phyloP scores from a whole-genome alignment of 2,888 invertebrate genomes.

The Abrostola triplasia region DNA sequence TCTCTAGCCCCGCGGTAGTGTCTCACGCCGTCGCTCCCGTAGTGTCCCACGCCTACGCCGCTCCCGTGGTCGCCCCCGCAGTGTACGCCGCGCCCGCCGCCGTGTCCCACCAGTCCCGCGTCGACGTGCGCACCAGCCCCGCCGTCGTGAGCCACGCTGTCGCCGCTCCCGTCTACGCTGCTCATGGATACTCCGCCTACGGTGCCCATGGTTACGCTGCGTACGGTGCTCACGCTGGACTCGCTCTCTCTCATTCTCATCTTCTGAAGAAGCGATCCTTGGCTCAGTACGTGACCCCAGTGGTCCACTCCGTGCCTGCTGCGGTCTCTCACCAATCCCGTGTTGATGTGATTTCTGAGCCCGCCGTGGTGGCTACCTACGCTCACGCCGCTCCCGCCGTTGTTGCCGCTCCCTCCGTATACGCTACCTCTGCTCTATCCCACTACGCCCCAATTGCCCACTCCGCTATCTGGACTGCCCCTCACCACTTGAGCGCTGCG shows the following conservation, averaged over 20 bases:
- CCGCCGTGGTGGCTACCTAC: constrained; percentile 64
- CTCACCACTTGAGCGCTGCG: constrained; percentile 65
- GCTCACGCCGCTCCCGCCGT: constrained; percentile 55
- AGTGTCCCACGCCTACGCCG: constrained; percentile 64
- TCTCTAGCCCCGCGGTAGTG: constrained; percentile 64
- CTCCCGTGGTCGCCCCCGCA: constrained; percentile 60
- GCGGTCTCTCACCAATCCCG: constrained; percentile 85
- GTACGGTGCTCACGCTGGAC: constrained; percentile 49
- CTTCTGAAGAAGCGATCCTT: constrained; percentile 70
- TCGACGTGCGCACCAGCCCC: constrained; percentile 67
- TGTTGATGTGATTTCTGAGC: constrained; percentile 69
- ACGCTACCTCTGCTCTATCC: constrained; percentile 66
- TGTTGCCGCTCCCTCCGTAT: constrained; percentile 56
- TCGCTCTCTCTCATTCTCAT: constrained; percentile 59
- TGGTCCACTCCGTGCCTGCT: constrained; percentile 71
- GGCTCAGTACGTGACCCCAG: constrained; percentile 63
- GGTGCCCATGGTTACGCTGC: constrained; percentile 51
- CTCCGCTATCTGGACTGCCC: constrained; percentile 71
- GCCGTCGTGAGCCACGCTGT: constrained; percentile 64
- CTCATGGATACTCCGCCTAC: constrained; percentile 62
- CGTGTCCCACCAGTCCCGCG: constrained; percentile 73
- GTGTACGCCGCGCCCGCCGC: constrained; percentile 62
- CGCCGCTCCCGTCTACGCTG: constrained; percentile 53
- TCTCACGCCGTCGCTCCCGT: constrained; percentile 68
- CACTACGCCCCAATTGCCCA: constrained; percentile 70